phyloP scores from a whole-genome alignment of 2,113 vertebrate genomes.

The Rhinopomastus cyanomelas region DNA sequence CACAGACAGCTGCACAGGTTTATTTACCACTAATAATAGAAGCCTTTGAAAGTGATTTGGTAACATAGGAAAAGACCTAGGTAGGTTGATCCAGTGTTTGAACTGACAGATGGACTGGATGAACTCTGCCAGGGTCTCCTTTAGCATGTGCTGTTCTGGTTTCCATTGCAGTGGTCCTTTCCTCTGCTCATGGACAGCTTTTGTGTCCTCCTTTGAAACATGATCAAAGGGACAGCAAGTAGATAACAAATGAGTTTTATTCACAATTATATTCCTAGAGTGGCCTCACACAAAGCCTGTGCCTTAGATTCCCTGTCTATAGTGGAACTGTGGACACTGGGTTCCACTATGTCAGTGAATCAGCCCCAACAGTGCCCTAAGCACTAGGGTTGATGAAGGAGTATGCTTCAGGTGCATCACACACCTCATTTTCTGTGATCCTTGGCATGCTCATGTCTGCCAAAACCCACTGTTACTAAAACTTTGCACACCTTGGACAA shows the following conservation, averaged over 20 bases:
- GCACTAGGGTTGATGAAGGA: not conserved
- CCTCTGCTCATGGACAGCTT: not conserved
- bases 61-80: not conserved
- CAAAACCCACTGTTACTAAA: not conserved
- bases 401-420: not conserved
- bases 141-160: not conserved
- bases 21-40: not conserved
- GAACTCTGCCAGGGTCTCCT: not conserved
- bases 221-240: not conserved
- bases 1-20: not conserved
- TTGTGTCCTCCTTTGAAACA: not conserved
- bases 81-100: not conserved
- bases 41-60: not conserved
- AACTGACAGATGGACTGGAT: not conserved
- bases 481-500: not conserved
- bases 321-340: not conserved
- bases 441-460: not conserved
- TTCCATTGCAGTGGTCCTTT: not conserved
- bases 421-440: not conserved
- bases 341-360: not conserved
- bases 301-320: not conserved
- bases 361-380: not conserved
- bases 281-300: not conserved
- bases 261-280: not conserved
- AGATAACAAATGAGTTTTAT: not conserved